Evolutionary conservation across 2,113 vertebrate genomes (phyloP), one percentile per base, ranked within the genome.

Genomic region (Ceratotherium simum): DNA sequence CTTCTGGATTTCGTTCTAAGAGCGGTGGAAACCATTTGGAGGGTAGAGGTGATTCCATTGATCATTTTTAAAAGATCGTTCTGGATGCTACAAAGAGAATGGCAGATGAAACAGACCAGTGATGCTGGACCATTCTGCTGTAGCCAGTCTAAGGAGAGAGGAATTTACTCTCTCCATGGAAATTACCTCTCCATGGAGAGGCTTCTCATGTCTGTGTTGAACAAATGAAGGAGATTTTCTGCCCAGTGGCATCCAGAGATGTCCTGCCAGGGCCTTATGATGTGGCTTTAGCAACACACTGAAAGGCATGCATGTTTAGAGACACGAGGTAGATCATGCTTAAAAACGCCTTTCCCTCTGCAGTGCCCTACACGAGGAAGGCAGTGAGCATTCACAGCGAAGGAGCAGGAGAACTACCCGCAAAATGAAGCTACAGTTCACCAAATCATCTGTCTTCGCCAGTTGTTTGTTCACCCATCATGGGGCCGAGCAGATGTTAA

Each of bases 1-100:
- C n/a, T n/a, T n/a, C n/a, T 83, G 62, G n/a, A 25, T 82, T 92
- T 79, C 62, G 31, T 82, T 82, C 79, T 39, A 81, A 70, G 14
- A 78, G 42, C 46, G 25, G 5, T 16, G 0, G 64, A 70, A 67
- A 46, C 8, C 62, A n/a, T 31, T 65, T 18, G 56, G 5, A 42
- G 21, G 69, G 36, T 23, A 27, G 5, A 48, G 17, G 9, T 36
- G 31, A 65, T 91, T 84, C 6, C 0, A 17, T 36, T n/a, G 16
- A 60, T 91, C 48, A 80, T 69, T 82, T 86, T 67, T 5, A 46
- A 90, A 83, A 25, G n/a, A 70, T 75, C 21, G 8, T 64, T 91
- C 89, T 84, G 46, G 58, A 42, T 58, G 75, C 36, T 36, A 46
- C 16, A 31, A 60, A 62, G 23, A 96, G 82, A 93, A 78, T 56